Conservation (phyloP, 2,888 invertebrate genomes). For the Gasteruption jaculator region DNA sequence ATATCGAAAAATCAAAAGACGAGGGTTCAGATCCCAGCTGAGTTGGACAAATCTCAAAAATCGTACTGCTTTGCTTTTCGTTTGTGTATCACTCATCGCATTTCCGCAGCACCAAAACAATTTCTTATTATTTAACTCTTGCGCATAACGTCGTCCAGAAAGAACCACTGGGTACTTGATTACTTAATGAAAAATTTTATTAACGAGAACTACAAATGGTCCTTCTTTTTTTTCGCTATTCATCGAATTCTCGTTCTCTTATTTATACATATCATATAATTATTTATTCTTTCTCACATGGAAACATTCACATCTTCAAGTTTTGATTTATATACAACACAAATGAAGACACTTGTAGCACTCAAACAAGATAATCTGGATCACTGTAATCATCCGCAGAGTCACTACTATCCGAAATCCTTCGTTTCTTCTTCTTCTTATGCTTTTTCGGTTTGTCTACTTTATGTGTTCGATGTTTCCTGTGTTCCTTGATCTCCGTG, state of each 20-base stretch:
- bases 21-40: too few relatives aligned
- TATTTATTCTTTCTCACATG: too few relatives aligned
- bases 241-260: constrained; percentile 5
- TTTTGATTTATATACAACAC: constrained; percentile 28
- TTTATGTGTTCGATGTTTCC: constrained; percentile 48
- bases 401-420: constrained; percentile 53
- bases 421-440: constrained; percentile 49
- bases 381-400: constrained; percentile 67
- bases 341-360: constrained; percentile 27
- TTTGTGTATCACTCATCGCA: too few relatives aligned
- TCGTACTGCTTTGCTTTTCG: too few relatives aligned
- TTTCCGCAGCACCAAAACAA: too few relatives aligned
- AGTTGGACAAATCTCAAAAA: too few relatives aligned
- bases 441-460: constrained; percentile 46
- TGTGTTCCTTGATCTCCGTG: constrained; percentile 41
- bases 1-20: too few relatives aligned
- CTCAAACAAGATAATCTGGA: constrained; percentile 52
- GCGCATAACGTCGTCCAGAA: too few relatives aligned
- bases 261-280: constrained; percentile 6
- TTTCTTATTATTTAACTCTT: too few relatives aligned
- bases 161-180: too few relatives aligned
- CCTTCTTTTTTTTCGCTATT: constrained; percentile 8
- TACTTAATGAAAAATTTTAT: too few relatives aligned
- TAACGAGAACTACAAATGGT: constrained; percentile 5
- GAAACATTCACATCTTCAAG: constrained; percentile 15